Percentiles rank a stretch among this genome's conserved stretches.
phyloP scores from a whole-genome alignment of 2,113 vertebrate genomes.

The Alces alces region DNA sequence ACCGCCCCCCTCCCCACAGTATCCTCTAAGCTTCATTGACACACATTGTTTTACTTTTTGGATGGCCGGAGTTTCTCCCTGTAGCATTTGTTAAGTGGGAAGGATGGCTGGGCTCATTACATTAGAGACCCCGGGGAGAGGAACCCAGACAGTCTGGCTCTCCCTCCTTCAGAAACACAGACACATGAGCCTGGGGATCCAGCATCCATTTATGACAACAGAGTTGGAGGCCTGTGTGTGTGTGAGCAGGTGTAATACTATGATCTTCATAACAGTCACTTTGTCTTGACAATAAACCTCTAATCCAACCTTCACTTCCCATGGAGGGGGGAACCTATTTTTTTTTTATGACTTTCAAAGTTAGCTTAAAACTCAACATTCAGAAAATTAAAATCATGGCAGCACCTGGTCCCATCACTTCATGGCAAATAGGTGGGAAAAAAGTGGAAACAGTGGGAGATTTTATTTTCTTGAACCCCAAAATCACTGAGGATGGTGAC shows the following conservation, averaged over 20 bases:
- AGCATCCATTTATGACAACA: background rate
- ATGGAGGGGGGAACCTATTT: slow-evolving; percentile 20
- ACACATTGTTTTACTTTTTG: background rate
- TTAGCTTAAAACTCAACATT: background rate
- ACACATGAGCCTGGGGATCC: background rate
- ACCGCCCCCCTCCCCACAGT: too few species aligned
- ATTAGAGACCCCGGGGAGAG: background rate
- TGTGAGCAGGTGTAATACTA: background rate
- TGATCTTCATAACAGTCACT: background rate
- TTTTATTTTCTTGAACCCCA: background rate
- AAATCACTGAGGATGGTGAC: background rate
- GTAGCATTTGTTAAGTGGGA: background rate
- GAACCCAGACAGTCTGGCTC: background rate
- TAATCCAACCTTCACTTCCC: slow-evolving; percentile 58
- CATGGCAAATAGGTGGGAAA: background rate
- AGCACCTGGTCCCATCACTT: background rate
- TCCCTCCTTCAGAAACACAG: background rate
- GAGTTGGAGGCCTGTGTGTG: background rate
- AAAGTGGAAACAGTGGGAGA: background rate
- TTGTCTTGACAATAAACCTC: slow-evolving; percentile 36
- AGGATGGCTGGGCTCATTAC: background rate
- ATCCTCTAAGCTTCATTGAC: background rate
- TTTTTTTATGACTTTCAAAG: slow-evolving; percentile 56
- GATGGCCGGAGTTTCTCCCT: background rate
- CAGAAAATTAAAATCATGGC: background rate